These are phyloP conservation scores for Haliclona indistincta DNA, from an alignment of 37 sponge, comb jelly and placozoan genomes.

Conservation along the genomic window DNA sequence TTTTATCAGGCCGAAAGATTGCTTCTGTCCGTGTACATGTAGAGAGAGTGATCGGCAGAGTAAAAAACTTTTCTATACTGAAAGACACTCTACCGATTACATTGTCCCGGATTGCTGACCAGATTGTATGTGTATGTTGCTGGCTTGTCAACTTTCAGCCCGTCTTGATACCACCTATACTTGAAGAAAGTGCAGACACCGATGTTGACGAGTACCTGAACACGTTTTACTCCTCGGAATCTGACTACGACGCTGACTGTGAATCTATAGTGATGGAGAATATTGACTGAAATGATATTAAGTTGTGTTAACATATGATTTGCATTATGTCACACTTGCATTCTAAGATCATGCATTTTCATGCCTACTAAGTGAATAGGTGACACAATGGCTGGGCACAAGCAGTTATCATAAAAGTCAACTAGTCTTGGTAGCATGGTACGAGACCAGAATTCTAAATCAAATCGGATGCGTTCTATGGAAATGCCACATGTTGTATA, in stretches of 20 bases:
- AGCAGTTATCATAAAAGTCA: conserved; percentile 16
- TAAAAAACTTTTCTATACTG: conserved; percentile 41
- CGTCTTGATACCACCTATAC: background rate
- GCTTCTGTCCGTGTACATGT: conserved; percentile 31
- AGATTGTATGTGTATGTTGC: conserved; percentile 29
- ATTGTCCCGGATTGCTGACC: conserved; percentile 22
- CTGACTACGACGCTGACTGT: background rate
- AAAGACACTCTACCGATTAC: conserved; percentile 18
- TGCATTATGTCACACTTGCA: background rate
- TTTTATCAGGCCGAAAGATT: conserved; percentile 28
- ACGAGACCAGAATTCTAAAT: background rate
- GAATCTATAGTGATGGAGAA: background rate
- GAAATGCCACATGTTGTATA: conserved; percentile 18
- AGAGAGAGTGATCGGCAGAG: conserved; percentile 27
- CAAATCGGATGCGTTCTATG: conserved; percentile 24
- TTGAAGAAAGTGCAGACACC: conserved; percentile 3
- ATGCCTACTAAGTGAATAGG: background rate
- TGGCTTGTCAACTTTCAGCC: conserved; percentile 24
- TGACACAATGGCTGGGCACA: background rate
- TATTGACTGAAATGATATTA: background rate
- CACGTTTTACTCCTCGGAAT: background rate
- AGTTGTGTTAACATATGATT: background rate
- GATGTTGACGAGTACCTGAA: conserved; percentile 26
- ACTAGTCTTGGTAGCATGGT: conserved; percentile 1
- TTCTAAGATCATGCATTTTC: background rate